These are phyloP conservation scores for Drosophila mulleri DNA, from an alignment of 2,888 invertebrate genomes.

Conservation along the genomic window DNA sequence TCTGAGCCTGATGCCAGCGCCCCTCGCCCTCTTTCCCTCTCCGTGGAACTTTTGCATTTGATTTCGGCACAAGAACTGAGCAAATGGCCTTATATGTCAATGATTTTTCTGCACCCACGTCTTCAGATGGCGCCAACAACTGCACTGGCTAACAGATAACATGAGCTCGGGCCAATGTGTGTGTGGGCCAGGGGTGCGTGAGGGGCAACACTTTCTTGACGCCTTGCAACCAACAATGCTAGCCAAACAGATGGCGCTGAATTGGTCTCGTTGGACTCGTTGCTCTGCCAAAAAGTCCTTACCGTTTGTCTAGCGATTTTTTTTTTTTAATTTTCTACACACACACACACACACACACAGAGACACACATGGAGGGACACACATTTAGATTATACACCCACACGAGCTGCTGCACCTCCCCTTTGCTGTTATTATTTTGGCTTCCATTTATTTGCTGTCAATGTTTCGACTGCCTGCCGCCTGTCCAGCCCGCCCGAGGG, in stretches of 20 bases:
- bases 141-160: slow-evolving; percentile 52
- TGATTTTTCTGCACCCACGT: slow-evolving; percentile 68
- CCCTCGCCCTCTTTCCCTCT: not conserved
- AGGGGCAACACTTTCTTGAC: slow-evolving; percentile 33
- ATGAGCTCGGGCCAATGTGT: not conserved
- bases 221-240: slow-evolving; percentile 53
- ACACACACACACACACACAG: slow-evolving; percentile 7
- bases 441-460: slow-evolving; percentile 83
- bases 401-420: slow-evolving; percentile 59
- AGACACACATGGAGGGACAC: not conserved
- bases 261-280: slow-evolving; percentile 19
- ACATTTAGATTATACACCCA: slow-evolving; percentile 8
- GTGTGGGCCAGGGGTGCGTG: not conserved
- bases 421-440: slow-evolving; percentile 83
- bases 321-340: slow-evolving; percentile 28
- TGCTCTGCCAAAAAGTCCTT: slow-evolving; percentile 39
- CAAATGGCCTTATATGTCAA: slow-evolving; percentile 77
- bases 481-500: slow-evolving; percentile 31
- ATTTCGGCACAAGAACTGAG: slow-evolving; percentile 62
- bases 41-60: slow-evolving; percentile 68
- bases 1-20: slow-evolving; percentile 16
- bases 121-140: slow-evolving; percentile 59
- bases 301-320: slow-evolving; percentile 13
- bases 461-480: slow-evolving; percentile 67
- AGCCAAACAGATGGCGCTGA: slow-evolving; percentile 52